These are phyloP conservation scores for Villa cingulata DNA, from an alignment of 2,888 invertebrate species.

Conservation along the genomic window DNA sequence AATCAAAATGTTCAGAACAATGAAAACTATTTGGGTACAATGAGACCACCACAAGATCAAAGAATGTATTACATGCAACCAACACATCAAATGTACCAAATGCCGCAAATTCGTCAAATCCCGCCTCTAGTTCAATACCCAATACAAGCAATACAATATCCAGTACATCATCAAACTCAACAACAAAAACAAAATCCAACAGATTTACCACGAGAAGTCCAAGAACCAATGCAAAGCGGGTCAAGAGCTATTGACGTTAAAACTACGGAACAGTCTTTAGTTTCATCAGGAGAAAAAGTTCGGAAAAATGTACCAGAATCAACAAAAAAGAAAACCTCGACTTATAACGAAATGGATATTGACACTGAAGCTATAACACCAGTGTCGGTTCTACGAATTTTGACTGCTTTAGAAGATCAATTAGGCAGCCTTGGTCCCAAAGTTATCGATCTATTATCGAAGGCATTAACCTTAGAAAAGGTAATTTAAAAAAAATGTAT, in stretches of 20 bases:
- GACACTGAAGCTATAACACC: slow-evolving; percentile 22
- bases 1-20: background rate
- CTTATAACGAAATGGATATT: background rate
- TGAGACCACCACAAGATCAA: background rate
- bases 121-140: too few relatives aligned
- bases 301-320: too few relatives aligned
- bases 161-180: background rate
- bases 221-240: background rate
- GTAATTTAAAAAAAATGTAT: too few relatives aligned
- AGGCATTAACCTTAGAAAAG: slow-evolving; percentile 58
- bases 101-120: background rate
- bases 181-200: background rate
- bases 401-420: slow-evolving; percentile 67
- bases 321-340: too few relatives aligned
- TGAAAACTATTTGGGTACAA: background rate
- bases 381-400: slow-evolving; percentile 52
- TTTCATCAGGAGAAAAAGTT: too few relatives aligned
- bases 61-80: background rate
- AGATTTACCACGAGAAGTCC: too few relatives aligned
- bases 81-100: background rate
- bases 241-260: background rate
- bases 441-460: slow-evolving; percentile 54
- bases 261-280: too few relatives aligned
- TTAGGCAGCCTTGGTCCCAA: slow-evolving; percentile 68
- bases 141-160: background rate